phyloP scores from a whole-genome alignment of 2,113 vertebrate genomes.

The Steatornis caripensis region DNA sequence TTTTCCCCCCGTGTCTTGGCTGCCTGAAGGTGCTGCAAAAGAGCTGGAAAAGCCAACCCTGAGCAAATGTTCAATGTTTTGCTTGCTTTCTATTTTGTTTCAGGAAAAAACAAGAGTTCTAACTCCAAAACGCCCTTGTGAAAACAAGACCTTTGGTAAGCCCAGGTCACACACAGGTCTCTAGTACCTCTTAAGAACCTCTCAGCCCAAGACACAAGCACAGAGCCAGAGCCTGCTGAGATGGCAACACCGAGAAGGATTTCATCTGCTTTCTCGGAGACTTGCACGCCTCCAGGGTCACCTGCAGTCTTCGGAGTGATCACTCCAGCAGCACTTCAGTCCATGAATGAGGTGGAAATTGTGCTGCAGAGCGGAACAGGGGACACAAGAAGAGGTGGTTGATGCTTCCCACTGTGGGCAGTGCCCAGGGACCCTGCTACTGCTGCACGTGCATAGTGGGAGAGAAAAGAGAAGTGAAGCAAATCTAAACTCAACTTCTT shows the following conservation, averaged over 20 bases:
- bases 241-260: background rate
- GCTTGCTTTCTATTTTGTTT: background rate
- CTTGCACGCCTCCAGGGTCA: fast-evolving
- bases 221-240: background rate
- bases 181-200: background rate
- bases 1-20: background rate
- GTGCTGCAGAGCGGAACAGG: fast-evolving
- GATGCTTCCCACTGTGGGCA: background rate
- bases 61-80: background rate
- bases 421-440: fast-evolving
- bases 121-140: background rate
- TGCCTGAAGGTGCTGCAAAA: background rate
- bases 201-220: background rate
- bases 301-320: background rate
- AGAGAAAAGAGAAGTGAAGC: background rate
- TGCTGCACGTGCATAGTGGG: fast-evolving
- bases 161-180: background rate
- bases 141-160: background rate
- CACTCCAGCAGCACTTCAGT: background rate
- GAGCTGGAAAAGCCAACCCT: background rate
- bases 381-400: background rate
- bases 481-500: background rate
- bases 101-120: background rate
- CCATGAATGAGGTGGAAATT: background rate
- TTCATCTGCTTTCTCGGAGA: background rate